phyloP scores from a whole-genome alignment of 2,797 vertebrate genomes.

The Urosaurus nigricauda region DNA sequence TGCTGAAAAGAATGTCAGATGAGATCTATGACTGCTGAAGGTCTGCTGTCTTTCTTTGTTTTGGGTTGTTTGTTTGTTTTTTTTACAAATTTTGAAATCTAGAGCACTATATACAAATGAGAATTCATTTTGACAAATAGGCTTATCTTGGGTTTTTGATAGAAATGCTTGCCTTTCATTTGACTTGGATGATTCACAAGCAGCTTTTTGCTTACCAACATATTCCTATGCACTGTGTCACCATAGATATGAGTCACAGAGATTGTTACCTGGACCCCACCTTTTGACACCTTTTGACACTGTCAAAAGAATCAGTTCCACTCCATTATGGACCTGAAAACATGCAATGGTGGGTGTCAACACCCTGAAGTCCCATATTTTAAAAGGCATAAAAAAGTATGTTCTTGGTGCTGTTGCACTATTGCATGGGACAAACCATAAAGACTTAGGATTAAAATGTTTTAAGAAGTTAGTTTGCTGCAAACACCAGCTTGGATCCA shows the following conservation, averaged over 20 bases:
- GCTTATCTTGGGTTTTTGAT: no score
- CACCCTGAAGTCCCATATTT: not conserved
- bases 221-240: accelerated
- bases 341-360: no score
- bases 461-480: no score
- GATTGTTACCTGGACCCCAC: no score
- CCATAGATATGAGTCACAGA: not conserved
- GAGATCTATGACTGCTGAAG: not conserved
- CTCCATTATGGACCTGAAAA: not conserved
- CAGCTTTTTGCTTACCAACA: not conserved
- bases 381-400: not conserved
- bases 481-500: not conserved
- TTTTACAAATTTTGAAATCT: not conserved
- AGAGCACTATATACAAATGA: not conserved
- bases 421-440: not conserved
- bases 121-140: not conserved
- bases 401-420: not conserved
- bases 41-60: not conserved
- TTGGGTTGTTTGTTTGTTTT: no score
- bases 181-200: not conserved
- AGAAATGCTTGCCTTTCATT: not conserved
- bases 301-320: not conserved
- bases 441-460: not conserved
- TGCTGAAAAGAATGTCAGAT: not conserved
- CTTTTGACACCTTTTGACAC: not conserved